phyloP scores from a whole-genome alignment of 2,888 invertebrate genomes.

The Macrosiphum euphorbiae region DNA sequence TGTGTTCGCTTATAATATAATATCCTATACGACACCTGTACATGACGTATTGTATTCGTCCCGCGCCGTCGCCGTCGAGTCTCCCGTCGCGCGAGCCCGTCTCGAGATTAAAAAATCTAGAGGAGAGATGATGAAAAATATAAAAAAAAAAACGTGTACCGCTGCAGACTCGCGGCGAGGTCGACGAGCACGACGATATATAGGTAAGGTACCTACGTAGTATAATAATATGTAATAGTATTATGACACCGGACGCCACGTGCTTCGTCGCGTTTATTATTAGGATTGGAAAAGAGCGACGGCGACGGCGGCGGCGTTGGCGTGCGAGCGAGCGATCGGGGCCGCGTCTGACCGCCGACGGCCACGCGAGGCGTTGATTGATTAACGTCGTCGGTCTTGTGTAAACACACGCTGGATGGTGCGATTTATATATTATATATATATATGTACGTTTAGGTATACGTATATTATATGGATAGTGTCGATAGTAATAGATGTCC shows the following conservation, averaged over 20 bases:
- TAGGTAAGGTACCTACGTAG: background rate
- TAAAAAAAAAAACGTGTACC: background rate
- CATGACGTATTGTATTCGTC: constrained; percentile 35
- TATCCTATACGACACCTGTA: constrained; percentile 28
- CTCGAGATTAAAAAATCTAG: background rate
- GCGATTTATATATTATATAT: background rate
- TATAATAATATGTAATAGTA: background rate
- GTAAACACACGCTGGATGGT: constrained; percentile 28
- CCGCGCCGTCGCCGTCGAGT: constrained; percentile 2
- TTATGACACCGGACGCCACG: constrained; percentile 4
- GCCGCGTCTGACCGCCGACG: background rate
- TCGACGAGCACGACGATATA: background rate
- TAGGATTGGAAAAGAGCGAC: background rate
- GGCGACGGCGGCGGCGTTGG: background rate
- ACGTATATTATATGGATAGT: background rate
- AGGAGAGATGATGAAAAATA: background rate
- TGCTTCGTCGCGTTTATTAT: background rate
- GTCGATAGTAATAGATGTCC: background rate
- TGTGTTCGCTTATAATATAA: background rate
- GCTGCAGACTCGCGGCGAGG: constrained; percentile 6
- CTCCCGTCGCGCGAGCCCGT: constrained; percentile 41
- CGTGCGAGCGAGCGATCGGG: background rate
- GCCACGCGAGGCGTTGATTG: constrained; percentile 43
- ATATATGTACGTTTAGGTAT: too few relatives aligned
- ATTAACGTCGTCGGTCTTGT: constrained; percentile 43